Percentiles rank a stretch among this genome's conserved stretches.
Conservation (phyloP, 2,797 vertebrate species). For the Manis pentadactyla region DNA sequence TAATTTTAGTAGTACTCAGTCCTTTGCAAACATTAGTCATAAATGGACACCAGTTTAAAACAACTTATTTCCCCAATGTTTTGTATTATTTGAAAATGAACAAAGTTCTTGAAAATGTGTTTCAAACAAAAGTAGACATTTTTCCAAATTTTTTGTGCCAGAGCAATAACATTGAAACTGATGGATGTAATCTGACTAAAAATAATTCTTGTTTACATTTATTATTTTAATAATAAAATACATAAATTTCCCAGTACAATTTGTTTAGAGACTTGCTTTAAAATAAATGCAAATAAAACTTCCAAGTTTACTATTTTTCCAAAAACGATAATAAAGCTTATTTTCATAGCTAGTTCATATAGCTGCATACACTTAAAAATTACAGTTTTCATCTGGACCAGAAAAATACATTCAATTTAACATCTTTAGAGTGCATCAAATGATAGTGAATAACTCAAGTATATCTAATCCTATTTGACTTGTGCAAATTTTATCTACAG, state of each 20-base stretch:
- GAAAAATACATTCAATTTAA: constrained; percentile 4
- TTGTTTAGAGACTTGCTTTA: background rate
- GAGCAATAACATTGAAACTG: background rate
- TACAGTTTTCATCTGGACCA: background rate
- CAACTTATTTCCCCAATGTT: background rate
- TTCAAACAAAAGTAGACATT: background rate
- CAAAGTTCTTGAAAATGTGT: background rate
- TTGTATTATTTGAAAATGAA: background rate
- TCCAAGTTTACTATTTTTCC: background rate
- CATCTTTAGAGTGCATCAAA: background rate
- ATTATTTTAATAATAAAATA: background rate
- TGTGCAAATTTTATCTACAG: constrained; percentile 21
- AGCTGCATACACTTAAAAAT: background rate
- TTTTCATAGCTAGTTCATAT: background rate
- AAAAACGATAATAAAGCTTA: background rate
- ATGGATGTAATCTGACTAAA: background rate
- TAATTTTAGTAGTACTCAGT: background rate
- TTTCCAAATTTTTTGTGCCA: background rate
- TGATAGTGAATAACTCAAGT: background rate
- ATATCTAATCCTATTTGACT: background rate
- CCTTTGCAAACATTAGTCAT: background rate
- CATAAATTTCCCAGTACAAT: background rate
- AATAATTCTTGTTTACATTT: background rate
- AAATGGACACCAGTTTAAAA: background rate
- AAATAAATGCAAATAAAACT: background rate